phyloP scores from a whole-genome alignment of 2,888 invertebrate genomes.

The Xestia ashworthii region DNA sequence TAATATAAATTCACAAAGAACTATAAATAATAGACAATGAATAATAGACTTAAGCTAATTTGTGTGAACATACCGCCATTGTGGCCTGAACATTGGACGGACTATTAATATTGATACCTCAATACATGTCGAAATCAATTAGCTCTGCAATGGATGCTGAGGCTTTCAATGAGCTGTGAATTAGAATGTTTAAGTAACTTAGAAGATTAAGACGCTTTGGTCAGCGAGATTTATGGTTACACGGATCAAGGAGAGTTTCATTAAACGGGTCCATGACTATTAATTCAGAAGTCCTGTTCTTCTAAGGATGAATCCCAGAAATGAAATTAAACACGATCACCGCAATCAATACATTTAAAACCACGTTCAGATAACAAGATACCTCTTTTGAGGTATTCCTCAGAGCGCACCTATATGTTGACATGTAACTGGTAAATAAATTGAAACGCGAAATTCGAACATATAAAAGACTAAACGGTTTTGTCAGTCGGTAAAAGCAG shows the following conservation, averaged over 20 bases:
- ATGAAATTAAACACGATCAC: background rate
- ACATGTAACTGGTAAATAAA: background rate
- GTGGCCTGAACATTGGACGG: conserved; percentile 27
- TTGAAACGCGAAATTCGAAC: background rate
- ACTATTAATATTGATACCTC: conserved; percentile 45
- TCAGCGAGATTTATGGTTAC: background rate
- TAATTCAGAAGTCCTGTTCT: background rate
- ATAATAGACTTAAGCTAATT: conserved; percentile 57
- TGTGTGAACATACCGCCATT: conserved; percentile 59
- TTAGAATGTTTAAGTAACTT: background rate
- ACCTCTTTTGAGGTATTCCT: no score
- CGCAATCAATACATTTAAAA: background rate
- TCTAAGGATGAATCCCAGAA: background rate
- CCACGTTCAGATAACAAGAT: background rate
- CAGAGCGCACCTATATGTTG: no score
- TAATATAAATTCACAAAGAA: conserved; percentile 51
- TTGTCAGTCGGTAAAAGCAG: background rate
- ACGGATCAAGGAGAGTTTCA: background rate
- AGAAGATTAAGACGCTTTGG: background rate
- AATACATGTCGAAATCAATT: conserved; percentile 37
- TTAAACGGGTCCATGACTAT: background rate
- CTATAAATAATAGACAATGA: conserved; percentile 60
- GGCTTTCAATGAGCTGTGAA: conserved; percentile 3
- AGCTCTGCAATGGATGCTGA: conserved; percentile 19
- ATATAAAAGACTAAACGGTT: background rate